These are phyloP conservation scores for Eurois occulta DNA, from an alignment of 2,888 invertebrate genomes.

Conservation along the genomic window DNA sequence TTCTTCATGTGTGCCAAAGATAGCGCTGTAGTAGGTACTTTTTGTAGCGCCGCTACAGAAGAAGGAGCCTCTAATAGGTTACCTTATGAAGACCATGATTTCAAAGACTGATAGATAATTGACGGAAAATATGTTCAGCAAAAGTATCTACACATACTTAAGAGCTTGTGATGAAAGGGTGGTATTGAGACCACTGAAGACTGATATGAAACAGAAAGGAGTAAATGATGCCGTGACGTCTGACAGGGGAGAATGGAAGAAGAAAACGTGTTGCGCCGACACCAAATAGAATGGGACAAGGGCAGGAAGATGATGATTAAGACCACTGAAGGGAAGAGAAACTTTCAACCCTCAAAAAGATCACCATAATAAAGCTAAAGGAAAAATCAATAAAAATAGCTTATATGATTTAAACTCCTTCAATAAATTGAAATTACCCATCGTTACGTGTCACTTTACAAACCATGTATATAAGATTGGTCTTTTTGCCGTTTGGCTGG, in stretches of 20 bases:
- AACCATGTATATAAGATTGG: not conserved
- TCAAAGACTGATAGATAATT: not conserved
- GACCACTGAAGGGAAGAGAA: not conserved
- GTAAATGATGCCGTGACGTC: no score
- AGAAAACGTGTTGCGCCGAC: no score
- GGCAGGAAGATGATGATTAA: no score
- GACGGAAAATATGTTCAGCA: not conserved
- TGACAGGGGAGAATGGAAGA: no score
- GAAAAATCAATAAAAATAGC: not conserved
- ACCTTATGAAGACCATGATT: not conserved
- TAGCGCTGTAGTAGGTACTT: no score
- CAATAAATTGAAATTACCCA: not conserved
- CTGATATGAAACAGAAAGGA: no score
- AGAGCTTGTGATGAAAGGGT: not conserved
- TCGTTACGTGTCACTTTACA: not conserved
- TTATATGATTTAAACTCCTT: not conserved
- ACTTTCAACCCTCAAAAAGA: not conserved
- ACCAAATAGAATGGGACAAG: no score
- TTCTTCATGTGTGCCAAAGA: no score
- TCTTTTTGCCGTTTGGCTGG: conserved; percentile 7
- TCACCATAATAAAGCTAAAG: not conserved
- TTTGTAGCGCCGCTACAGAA: no score
- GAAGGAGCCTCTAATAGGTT: not conserved
- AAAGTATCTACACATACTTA: not conserved
- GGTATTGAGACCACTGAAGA: not conserved